Evolutionary conservation across 2,113 vertebrate species (phyloP).

Genomic region (Taurulus bubalis): DNA sequence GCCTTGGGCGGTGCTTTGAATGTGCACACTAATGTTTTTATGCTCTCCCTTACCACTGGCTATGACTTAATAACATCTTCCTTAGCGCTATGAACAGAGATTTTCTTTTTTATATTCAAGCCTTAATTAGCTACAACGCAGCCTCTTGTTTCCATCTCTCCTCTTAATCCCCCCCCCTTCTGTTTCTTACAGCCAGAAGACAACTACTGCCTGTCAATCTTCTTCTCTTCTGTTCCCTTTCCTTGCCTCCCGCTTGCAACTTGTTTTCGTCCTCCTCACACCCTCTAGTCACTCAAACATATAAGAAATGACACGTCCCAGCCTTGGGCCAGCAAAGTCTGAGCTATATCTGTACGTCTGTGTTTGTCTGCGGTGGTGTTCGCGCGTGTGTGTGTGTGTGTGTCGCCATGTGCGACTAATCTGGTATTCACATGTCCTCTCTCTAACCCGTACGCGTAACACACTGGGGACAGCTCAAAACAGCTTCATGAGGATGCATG

Average conservation of each 20-base stretch:
- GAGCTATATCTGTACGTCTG: conserved; percentile 41
- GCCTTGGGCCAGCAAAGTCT: conserved; percentile 40
- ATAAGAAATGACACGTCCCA: conserved; percentile 57
- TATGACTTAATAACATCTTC: conserved; percentile 82
- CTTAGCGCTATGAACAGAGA: conserved; percentile 69
- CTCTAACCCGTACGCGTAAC: conserved; percentile 42
- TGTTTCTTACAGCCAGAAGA: conserved; percentile 37
- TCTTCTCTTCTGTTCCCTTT: conserved; percentile 3
- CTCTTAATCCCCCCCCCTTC: conserved; percentile 13
- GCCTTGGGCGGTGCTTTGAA: conserved; percentile 74
- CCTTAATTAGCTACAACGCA: conserved; percentile 82
- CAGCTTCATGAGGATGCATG: neutral
- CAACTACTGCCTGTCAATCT: conserved; percentile 13
- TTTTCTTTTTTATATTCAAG: conserved; percentile 48
- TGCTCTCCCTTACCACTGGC: conserved; percentile 73
- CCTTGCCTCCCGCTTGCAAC: conserved; percentile 6
- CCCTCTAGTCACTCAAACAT: conserved; percentile 48
- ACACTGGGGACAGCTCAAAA: neutral
- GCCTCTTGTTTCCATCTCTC: conserved; percentile 42
- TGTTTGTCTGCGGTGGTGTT: conserved; percentile 31
- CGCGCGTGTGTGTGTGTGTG: conserved; percentile 16
- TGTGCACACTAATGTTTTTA: conserved; percentile 72
- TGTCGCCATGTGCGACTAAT: conserved; percentile 26
- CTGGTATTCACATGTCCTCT: conserved; percentile 54
- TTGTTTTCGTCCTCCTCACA: conserved; percentile 35